Evolutionary conservation across 30 jellyfish, hydroid and myxozoan genomes (phyloP).

Genomic region (Aurelia aurita complex sp. Pacific): DNA sequence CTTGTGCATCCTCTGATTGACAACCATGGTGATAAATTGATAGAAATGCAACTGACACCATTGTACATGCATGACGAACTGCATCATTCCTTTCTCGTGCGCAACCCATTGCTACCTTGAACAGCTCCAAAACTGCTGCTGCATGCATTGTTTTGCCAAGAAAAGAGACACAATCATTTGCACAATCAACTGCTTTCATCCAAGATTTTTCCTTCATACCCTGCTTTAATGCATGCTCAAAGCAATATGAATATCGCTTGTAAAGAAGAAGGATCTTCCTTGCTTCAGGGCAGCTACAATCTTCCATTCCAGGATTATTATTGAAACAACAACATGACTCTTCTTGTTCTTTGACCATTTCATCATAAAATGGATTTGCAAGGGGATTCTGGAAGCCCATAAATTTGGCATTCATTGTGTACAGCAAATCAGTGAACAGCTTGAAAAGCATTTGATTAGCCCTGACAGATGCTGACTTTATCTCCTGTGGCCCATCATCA

Average conservation of each 20-base stretch:
- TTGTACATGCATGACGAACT: conserved; percentile 11
- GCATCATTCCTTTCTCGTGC: background rate
- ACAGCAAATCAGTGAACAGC: too few species aligned
- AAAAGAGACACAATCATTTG: conserved; percentile 21
- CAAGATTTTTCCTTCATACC: background rate
- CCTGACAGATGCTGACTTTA: too few species aligned
- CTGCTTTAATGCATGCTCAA: background rate
- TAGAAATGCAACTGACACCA: conserved; percentile 4
- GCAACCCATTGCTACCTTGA: background rate
- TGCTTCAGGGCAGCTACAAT: background rate
- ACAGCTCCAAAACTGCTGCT: background rate
- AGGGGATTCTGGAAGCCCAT: too few species aligned
- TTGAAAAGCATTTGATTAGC: too few species aligned
- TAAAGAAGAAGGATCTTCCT: background rate
- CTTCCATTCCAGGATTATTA: background rate
- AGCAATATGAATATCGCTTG: background rate
- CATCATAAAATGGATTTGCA: too few species aligned
- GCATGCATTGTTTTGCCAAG: conserved; percentile 12
- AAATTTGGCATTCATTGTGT: too few species aligned
- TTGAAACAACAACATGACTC: background rate
- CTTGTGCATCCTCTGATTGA: background rate
- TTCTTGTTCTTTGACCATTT: too few species aligned
- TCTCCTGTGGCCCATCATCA: too few species aligned
- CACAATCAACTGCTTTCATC: conserved; percentile 4
- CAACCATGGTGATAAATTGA: conserved; percentile 1